Conservation (phyloP, 1,140 invertebrate genomes). For the Drosophila chauvacae region DNA sequence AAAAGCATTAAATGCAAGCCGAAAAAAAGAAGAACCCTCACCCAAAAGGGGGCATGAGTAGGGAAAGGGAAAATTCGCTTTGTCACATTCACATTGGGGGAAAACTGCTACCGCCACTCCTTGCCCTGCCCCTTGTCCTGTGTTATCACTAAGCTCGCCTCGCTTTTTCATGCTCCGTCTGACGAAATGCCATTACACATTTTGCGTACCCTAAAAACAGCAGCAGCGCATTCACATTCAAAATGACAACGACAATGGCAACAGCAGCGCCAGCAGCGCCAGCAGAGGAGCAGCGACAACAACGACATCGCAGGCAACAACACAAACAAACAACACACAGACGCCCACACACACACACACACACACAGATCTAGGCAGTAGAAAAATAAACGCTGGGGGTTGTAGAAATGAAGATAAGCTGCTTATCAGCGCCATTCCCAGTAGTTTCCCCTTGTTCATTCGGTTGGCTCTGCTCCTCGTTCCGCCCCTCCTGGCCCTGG, state of each 20-base stretch:
- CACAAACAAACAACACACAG: conserved; percentile 68
- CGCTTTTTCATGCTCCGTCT: conserved; percentile 77
- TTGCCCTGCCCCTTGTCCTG: neutral
- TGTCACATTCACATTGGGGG: conserved; percentile 39
- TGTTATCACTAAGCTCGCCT: conserved; percentile 50
- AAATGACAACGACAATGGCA: conserved; percentile 73
- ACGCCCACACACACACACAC: conserved; percentile 28
- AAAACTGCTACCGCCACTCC: neutral
- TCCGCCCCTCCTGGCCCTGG: neutral
- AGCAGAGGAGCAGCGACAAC: conserved; percentile 39
- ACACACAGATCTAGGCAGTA: conserved; percentile 14
- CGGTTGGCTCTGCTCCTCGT: conserved; percentile 4
- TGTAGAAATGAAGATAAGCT: conserved; percentile 83
- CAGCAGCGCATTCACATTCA: conserved; percentile 71
- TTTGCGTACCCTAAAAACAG: conserved; percentile 71
- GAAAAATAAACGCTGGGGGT: conserved; percentile 78
- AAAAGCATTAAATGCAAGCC: conserved; percentile 74
- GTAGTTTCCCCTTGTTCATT: conserved; percentile 52
- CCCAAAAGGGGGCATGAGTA: neutral
- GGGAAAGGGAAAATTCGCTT: conserved; percentile 51
- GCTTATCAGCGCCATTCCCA: conserved; percentile 81
- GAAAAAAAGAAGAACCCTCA: conserved; percentile 29
- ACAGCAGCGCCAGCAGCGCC: conserved; percentile 44
- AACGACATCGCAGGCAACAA: conserved; percentile 27
- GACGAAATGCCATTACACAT: conserved; percentile 82